Base-by-base conservation (phyloP, 2,888 invertebrate genomes). In the Erebia ligea region DNA sequence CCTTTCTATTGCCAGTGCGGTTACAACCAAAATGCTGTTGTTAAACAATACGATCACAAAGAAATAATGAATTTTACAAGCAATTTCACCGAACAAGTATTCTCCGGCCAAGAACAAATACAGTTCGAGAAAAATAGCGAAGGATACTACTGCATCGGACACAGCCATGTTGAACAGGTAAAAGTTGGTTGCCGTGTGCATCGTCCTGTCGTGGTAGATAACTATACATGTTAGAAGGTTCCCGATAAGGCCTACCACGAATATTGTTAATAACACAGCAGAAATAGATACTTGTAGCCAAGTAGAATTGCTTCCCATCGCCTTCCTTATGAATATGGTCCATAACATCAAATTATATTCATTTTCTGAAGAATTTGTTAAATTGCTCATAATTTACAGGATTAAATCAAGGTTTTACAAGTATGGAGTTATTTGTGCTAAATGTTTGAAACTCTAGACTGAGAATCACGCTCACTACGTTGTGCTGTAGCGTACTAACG, bases 161-260 rank as follows among this genome's bases (percentile, higher is more conserved):
- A 89, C 80, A 0, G 91, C 91, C 73, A 92, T 78, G 75, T 90
- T 86, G 69, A 91, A 89, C 1, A 92, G 78, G 73, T 91, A 92
- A 67, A 82, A 90, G 73, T 92, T 91, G 17, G 89, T 92, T 0
- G 86, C 87, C 0, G 91, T 90, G 69, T 89, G 90, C 90, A 91
- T 89, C 25, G 82, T 84, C 66, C 78, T 87, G 72, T 91, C 89
- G 57, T 78, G 83, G 76, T 87, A 89, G 68, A 91, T 82, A 77
- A 94, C 82, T 80, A 92, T 74, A 80, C 91, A 89, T 71, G 92
- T 87, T 76, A 94, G 77, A 62, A 92, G 70, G 72, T 92, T 91
- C 0, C 89, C 91, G 2, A 86, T 74, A 1, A 88, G 71, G 40
- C 87, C 84, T 42, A 81, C 74, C 2, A 85, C 71, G 75, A 88